Conservation (phyloP, 2,888 invertebrate genomes). For the Scaptodrosophila latifasciaeformis region DNA sequence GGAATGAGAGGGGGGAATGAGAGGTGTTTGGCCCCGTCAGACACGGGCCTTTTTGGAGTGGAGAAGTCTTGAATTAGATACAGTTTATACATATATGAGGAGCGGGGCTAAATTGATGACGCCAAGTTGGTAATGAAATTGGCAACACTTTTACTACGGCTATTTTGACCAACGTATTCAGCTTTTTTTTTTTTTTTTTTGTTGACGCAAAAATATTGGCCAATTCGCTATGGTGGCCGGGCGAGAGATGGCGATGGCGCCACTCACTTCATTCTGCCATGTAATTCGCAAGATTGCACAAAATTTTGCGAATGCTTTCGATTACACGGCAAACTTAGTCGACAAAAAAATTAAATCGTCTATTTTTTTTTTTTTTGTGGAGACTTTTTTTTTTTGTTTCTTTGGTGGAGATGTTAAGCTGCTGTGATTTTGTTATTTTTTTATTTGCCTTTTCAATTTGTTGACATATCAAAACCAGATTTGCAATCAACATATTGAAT, state of each 20-base stretch:
- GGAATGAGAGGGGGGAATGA: too few species aligned
- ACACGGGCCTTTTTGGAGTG: too few species aligned
- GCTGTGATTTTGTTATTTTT: conserved; percentile 13
- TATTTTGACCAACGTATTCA: neutral
- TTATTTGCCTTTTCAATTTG: conserved; percentile 46
- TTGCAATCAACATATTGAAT: conserved; percentile 53
- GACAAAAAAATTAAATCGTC: conserved; percentile 48
- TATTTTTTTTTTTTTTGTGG: conserved; percentile 61
- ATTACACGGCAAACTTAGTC: conserved; percentile 48
- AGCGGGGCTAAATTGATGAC: neutral
- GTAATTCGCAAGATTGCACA: conserved; percentile 64
- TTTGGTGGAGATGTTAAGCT: conserved; percentile 7
- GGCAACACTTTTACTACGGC: conserved; percentile 47
- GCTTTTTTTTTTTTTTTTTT: too few species aligned
- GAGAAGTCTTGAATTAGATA: too few species aligned
- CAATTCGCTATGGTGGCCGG: too few species aligned
- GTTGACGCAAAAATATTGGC: too few species aligned
- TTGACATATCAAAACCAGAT: conserved; percentile 67
- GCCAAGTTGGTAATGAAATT: conserved; percentile 61
- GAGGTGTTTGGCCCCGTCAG: too few species aligned
- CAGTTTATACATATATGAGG: too few species aligned
- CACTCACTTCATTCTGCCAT: conserved; percentile 16
- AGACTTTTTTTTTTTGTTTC: too few species aligned
- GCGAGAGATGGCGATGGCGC: neutral
- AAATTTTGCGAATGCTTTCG: conserved; percentile 67